Percentiles rank a stretch among this genome's conserved stretches.
These are phyloP conservation scores for Ophiothrix spiculata DNA, from an alignment of 35 echinoderm and acorn worm genomes.

Conservation along the genomic window DNA sequence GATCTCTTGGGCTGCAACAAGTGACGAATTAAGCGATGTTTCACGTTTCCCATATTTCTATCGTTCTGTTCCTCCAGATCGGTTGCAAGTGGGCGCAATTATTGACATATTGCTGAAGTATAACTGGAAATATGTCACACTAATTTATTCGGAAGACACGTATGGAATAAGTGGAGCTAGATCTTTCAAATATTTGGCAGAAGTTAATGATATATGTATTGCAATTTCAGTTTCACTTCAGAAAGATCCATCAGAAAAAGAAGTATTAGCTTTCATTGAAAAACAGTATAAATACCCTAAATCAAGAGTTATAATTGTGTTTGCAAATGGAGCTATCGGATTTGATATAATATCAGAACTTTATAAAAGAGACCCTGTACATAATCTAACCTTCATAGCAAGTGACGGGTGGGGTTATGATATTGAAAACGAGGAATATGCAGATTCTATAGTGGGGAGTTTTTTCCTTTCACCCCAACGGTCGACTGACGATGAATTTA, in stretches of 20 bases:
- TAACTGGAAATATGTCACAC: conserved; percentile 31
- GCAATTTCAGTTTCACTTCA: conserved; percentile 8
- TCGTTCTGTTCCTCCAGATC: conserved; percentile 26
- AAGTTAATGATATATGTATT: conserved; percentile 19
- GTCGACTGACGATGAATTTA: not conserved
- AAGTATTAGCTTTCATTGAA: not conserved
- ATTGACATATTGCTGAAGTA: conserved; percentile 30
- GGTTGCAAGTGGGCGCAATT: conserved; percentile 26
- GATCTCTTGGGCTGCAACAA: conserved; percentile 26
- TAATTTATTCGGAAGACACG: conserved; percentile 22
- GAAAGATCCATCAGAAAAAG: not conserved
- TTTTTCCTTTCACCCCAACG: not conserved
- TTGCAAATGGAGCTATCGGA: not conserved
- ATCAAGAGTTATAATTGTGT: conserved; percentile 14
- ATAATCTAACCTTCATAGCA: conserved; percentile 30
- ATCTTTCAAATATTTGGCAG: conserved; percentile 7
- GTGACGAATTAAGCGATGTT: conserved; percentile 23
- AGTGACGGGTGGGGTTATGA: conserved; percentile 13
- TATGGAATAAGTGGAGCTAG: conserved; percentile 36
- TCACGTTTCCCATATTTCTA: conserved; percentile 26
- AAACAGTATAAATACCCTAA: conserved; percentile 9
- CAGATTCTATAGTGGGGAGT: not conserved
- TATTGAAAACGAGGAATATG: not conserved
- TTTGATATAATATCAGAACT: not conserved
- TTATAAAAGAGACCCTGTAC: not conserved